These are phyloP conservation scores for Trissonchulus sp. DNA, from an alignment of 2,888 invertebrate genomes.

Conservation along the genomic window DNA sequence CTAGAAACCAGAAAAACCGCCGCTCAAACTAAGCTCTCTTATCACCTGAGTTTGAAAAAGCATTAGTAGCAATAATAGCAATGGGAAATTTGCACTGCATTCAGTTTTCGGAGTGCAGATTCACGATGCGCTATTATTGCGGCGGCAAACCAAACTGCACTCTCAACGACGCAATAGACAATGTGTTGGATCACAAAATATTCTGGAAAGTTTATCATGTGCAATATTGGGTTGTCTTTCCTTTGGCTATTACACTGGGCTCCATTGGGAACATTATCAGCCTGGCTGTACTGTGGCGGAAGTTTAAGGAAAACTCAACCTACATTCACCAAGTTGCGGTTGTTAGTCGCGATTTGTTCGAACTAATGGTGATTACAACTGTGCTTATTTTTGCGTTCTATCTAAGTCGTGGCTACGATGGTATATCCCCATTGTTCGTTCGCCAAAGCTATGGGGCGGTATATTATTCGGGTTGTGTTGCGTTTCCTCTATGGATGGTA, in stretches of 20 bases:
- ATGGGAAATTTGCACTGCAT: background rate
- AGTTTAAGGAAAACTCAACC: background rate
- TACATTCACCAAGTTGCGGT: background rate
- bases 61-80: no score
- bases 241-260: background rate
- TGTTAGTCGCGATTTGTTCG: background rate
- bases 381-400: background rate
- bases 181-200: background rate
- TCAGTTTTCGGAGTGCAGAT: background rate
- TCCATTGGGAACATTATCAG: background rate
- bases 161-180: background rate
- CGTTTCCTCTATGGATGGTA: background rate
- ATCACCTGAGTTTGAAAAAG: no score
- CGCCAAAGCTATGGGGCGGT: background rate
- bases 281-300: background rate
- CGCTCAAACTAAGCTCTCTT: no score
- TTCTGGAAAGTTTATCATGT: background rate
- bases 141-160: background rate
- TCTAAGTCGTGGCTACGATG: background rate
- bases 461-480: background rate
- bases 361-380: background rate
- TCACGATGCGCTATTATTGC: background rate
- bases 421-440: background rate
- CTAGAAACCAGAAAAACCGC: no score
- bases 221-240: background rate